Conservation (phyloP, 1,140 invertebrate species). For the Pararge aegeria region DNA sequence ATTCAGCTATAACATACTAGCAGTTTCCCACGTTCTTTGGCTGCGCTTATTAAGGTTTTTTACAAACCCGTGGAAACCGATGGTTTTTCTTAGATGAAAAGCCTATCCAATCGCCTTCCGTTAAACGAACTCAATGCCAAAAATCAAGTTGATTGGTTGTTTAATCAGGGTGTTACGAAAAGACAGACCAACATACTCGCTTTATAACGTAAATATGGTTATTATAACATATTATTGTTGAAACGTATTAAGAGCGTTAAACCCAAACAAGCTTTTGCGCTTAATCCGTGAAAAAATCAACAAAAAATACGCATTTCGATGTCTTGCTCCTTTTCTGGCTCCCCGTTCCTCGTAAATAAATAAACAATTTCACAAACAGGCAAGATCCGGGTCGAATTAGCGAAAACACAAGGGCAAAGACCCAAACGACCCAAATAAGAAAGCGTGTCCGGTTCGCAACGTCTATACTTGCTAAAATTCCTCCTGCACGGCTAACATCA, state of each 20-base stretch:
- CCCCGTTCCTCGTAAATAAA: conserved; percentile 3
- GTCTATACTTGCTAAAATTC: neutral
- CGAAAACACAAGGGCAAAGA: conserved; percentile 6
- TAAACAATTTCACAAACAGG: conserved; percentile 3
- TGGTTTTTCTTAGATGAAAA: too few relatives aligned
- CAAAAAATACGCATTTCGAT: neutral
- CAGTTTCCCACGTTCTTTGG: too few relatives aligned
- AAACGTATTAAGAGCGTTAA: neutral
- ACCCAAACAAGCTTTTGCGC: neutral
- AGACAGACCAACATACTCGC: too few relatives aligned
- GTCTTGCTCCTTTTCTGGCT: conserved; percentile 1
- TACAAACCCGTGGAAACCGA: too few relatives aligned
- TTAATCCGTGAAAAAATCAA: neutral
- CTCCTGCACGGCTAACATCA: too few relatives aligned
- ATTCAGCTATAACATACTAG: too few relatives aligned
- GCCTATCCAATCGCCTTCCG: too few relatives aligned
- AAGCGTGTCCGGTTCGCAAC: neutral
- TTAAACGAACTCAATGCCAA: too few relatives aligned
- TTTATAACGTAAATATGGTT: neutral
- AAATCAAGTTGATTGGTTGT: too few relatives aligned
- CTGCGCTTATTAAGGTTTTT: too few relatives aligned
- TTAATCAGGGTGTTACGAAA: too few relatives aligned
- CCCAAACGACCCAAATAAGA: neutral
- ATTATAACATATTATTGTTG: neutral
- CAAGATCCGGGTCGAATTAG: conserved; percentile 11